These are phyloP conservation scores for Lagopus leucura DNA, from an alignment of 2,113 vertebrate genomes.

Conservation along the genomic window DNA sequence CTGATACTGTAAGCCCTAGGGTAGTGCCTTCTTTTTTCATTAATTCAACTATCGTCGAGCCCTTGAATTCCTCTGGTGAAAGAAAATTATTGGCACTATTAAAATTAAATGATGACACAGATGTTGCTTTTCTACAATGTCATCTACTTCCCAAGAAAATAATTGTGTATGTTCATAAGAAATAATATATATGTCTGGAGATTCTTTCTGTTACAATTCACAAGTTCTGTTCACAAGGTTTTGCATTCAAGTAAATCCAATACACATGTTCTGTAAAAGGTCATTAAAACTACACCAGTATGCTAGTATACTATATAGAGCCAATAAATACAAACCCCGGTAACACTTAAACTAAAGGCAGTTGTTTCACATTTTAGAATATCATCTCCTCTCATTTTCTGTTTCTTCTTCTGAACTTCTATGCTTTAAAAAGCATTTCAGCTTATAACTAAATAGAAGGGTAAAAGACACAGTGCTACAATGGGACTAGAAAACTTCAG, in stretches of 20 bases:
- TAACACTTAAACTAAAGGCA: background rate
- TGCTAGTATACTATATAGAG: background rate
- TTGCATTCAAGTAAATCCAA: constrained; percentile 4
- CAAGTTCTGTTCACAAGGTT: background rate
- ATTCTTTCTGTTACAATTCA: constrained; percentile 14
- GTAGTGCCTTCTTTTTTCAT: constrained; percentile 99
- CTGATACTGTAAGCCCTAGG: constrained; percentile 94
- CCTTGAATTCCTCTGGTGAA: constrained; percentile 93
- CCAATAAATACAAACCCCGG: constrained; percentile 14
- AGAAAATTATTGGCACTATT: constrained; percentile 71
- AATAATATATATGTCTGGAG: constrained; percentile 15
- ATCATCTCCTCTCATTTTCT: background rate
- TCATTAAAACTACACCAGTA: constrained; percentile 1
- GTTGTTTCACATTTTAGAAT: constrained; percentile 2
- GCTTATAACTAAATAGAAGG: background rate
- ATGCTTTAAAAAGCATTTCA: background rate
- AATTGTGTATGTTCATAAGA: background rate
- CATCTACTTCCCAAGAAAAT: constrained; percentile 30
- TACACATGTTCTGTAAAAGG: background rate
- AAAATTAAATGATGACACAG: constrained; percentile 28
- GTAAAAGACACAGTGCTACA: background rate
- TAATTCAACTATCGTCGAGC: constrained; percentile 93
- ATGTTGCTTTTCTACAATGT: background rate
- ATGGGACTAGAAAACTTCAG: background rate
- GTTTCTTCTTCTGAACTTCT: background rate